Percentiles rank a stretch among this genome's conserved stretches.
Conservation (phyloP, 2,888 invertebrate species). For the Psylliodes chrysocephalus region DNA sequence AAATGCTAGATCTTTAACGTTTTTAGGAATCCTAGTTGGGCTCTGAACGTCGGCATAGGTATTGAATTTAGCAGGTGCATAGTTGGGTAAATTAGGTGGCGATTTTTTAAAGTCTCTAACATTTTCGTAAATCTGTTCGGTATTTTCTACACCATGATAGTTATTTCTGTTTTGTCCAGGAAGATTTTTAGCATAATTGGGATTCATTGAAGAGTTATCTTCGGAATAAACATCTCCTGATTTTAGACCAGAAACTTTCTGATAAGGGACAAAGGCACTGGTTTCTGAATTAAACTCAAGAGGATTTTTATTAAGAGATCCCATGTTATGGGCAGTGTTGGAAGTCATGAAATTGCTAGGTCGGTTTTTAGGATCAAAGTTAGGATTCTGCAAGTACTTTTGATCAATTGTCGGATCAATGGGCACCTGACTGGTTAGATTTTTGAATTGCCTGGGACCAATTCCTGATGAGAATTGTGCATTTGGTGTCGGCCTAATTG, state of each 20-base stretch:
- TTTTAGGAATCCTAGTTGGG: slow-evolving; percentile 43
- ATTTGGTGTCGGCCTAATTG: slow-evolving; percentile 17
- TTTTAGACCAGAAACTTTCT: slow-evolving; percentile 24
- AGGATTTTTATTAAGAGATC: slow-evolving; percentile 7
- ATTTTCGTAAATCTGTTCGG: slow-evolving; percentile 32
- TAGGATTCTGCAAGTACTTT: slow-evolving; percentile 41
- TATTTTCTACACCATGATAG: slow-evolving; percentile 7
- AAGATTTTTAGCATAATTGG: slow-evolving; percentile 21
- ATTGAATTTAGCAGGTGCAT: slow-evolving; percentile 43
- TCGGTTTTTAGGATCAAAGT: slow-evolving; percentile 45
- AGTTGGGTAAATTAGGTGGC: slow-evolving; percentile 43
- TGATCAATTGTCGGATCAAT: slow-evolving; percentile 37
- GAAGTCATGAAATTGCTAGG: slow-evolving; percentile 44
- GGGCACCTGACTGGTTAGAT: background rate
- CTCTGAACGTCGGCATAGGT: slow-evolving; percentile 40
- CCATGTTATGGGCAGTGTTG: slow-evolving; percentile 5
- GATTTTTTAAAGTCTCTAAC: slow-evolving; percentile 26
- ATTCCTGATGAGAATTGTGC: slow-evolving; percentile 34
- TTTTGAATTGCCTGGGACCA: slow-evolving; percentile 25
- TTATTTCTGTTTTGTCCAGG: slow-evolving; percentile 7
- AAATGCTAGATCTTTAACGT: slow-evolving; percentile 48
- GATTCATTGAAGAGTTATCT: background rate
- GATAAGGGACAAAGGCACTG: slow-evolving; percentile 41
- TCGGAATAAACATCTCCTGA: slow-evolving; percentile 26
- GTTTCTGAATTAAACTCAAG: slow-evolving; percentile 25